Conservation (phyloP, 2,797 vertebrate genomes). For the Telmatherina bonti region DNA sequence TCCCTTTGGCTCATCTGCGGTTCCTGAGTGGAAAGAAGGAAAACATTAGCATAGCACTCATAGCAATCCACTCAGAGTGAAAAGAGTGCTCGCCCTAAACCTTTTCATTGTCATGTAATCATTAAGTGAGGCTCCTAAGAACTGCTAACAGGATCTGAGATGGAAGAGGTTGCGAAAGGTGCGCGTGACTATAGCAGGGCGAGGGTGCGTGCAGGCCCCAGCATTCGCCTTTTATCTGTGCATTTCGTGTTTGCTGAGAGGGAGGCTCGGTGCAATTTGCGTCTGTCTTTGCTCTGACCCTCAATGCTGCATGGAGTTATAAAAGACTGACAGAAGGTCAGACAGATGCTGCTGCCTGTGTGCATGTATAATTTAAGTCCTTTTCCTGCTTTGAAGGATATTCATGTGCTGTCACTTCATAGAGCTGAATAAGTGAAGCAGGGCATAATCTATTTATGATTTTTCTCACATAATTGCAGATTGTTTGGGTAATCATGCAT, state of each 20-base stretch:
- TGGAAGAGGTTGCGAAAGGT: conserved; percentile 25
- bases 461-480: not conserved
- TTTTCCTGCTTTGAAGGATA: conserved; percentile 54
- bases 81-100: conserved; percentile 72
- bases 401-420: conserved; percentile 30
- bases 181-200: conserved; percentile 23
- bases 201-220: conserved; percentile 22
- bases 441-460: conserved; percentile 10
- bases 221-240: conserved; percentile 35
- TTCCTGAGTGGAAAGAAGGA: conserved; percentile 58
- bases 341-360: conserved; percentile 53
- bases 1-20: conserved; percentile 28
- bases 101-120: conserved; percentile 83
- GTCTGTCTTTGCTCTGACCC: conserved; percentile 60
- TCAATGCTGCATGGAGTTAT: conserved; percentile 61
- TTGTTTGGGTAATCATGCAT: conserved; percentile 12
- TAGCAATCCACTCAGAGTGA: conserved; percentile 79
- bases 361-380: conserved; percentile 64
- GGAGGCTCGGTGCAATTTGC: conserved; percentile 65
- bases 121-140: conserved; percentile 80
- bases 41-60: conserved; percentile 80
- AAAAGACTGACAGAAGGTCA: conserved; percentile 71
- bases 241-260: conserved; percentile 65
- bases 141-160: conserved; percentile 63
- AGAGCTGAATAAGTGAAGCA: conserved; percentile 25